A percentile compares a stretch with the other conserved stretches of the same genome.
Evolutionary conservation across 2,888 invertebrate species (phyloP).

Genomic region (Pseudoips prasinana): DNA sequence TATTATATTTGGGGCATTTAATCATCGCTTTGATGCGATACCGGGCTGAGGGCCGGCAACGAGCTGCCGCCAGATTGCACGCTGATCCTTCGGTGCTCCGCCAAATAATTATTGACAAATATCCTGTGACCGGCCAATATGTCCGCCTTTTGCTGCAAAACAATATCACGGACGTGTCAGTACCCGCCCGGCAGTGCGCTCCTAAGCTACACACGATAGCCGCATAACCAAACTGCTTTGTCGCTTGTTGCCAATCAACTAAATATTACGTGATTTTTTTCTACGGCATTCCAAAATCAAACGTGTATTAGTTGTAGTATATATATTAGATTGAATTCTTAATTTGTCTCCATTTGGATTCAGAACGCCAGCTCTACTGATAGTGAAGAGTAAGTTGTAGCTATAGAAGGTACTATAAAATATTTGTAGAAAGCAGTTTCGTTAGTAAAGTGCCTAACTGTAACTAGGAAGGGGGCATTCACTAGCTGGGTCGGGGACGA

Average conservation of each 20-base stretch:
- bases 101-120: conserved; percentile 83
- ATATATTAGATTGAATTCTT: neutral
- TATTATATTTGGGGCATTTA: conserved; percentile 46
- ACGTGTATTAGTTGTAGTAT: conserved; percentile 11
- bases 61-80: conserved; percentile 79
- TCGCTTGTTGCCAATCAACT: conserved; percentile 53
- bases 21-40: conserved; percentile 79
- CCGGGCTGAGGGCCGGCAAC: conserved; percentile 77
- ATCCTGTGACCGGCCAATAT: conserved; percentile 82
- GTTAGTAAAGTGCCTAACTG: conserved; percentile 70
- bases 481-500: conserved; percentile 72
- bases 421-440: conserved; percentile 63
- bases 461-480: conserved; percentile 72
- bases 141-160: conserved; percentile 83
- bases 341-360: conserved; percentile 47
- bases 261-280: conserved; percentile 39
- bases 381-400: conserved; percentile 54
- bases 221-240: conserved; percentile 63
- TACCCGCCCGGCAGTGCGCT: conserved; percentile 38
- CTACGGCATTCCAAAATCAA: conserved; percentile 66
- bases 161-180: conserved; percentile 70
- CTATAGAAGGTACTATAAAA: conserved; percentile 45
- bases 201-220: conserved; percentile 16
- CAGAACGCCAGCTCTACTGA: conserved; percentile 62
- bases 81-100: conserved; percentile 82